Conservation (phyloP, 2,888 invertebrate genomes). For the Pachliopta kotzebuea region DNA sequence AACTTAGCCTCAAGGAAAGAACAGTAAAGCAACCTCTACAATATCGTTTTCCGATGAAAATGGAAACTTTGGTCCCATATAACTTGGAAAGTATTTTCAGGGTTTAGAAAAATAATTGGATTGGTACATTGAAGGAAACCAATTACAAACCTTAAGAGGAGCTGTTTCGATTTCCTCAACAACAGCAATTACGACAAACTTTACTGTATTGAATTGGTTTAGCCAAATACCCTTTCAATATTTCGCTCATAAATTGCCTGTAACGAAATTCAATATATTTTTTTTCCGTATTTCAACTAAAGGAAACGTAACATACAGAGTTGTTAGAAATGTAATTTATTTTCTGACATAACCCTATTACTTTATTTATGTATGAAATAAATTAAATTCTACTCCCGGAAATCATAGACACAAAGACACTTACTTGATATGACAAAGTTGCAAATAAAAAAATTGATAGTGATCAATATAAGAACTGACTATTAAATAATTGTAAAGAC, state of each 20-base stretch:
- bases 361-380: neutral
- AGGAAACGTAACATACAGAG: slow-evolving; percentile 7
- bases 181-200: slow-evolving; percentile 65
- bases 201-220: slow-evolving; percentile 56
- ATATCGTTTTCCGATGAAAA: slow-evolving; percentile 67
- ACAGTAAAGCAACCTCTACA: slow-evolving; percentile 39
- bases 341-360: slow-evolving; percentile 3
- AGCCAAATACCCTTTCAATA: slow-evolving; percentile 52
- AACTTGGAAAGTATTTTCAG: slow-evolving; percentile 65
- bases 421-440: too few relatives aligned
- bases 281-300: slow-evolving; percentile 6
- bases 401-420: too few relatives aligned
- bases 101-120: slow-evolving; percentile 76
- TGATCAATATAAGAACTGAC: too few relatives aligned
- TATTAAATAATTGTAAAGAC: too few relatives aligned
- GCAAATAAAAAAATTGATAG: too few relatives aligned
- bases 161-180: slow-evolving; percentile 65
- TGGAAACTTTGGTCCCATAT: slow-evolving; percentile 54
- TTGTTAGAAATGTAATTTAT: slow-evolving; percentile 10
- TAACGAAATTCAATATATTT: slow-evolving; percentile 43
- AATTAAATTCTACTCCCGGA: neutral
- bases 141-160: slow-evolving; percentile 69
- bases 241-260: slow-evolving; percentile 58
- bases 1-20: slow-evolving; percentile 13
- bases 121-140: slow-evolving; percentile 69